phyloP scores from a whole-genome alignment of 2,888 invertebrate genomes.

The Oscheius sp. region DNA sequence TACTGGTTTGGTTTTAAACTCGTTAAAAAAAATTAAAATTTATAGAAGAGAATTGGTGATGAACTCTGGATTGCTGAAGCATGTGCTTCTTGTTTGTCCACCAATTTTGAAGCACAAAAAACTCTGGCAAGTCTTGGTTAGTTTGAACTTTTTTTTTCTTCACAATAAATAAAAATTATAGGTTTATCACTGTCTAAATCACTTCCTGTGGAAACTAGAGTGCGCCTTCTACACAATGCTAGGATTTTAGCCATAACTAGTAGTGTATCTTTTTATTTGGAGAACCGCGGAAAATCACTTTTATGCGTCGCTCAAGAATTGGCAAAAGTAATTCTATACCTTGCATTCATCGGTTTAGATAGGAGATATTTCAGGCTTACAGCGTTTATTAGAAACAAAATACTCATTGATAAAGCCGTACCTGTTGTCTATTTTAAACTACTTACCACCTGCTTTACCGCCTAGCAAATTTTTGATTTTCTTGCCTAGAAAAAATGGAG shows the following conservation, averaged over 20 bases:
- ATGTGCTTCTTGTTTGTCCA: slow-evolving; percentile 34
- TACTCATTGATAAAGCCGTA: slow-evolving; percentile 23
- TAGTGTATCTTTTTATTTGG: slow-evolving; percentile 45
- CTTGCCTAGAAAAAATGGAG: neutral
- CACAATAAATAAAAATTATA: neutral
- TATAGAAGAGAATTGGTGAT: slow-evolving; percentile 39
- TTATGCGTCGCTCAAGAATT: slow-evolving; percentile 42
- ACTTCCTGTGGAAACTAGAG: slow-evolving; percentile 25
- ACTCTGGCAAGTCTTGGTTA: slow-evolving; percentile 37
- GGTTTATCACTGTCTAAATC: neutral
- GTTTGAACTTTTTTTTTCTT: neutral
- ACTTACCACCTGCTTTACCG: slow-evolving; percentile 37
- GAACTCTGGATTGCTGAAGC: slow-evolving; percentile 47
- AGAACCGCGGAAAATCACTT: slow-evolving; percentile 37
- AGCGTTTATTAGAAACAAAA: slow-evolving; percentile 35
- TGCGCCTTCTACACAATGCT: slow-evolving; percentile 39
- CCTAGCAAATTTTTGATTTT: slow-evolving; percentile 16
- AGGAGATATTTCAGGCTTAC: slow-evolving; percentile 35
- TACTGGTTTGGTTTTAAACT: slow-evolving; percentile 34
- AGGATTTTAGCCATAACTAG: slow-evolving; percentile 39
- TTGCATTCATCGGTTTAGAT: slow-evolving; percentile 34
- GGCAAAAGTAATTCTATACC: slow-evolving; percentile 39
- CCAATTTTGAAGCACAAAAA: slow-evolving; percentile 38
- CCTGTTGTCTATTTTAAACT: slow-evolving; percentile 33
- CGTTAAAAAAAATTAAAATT: neutral